These are phyloP conservation scores for Python bivittatus DNA, from an alignment of 2,113 vertebrate genomes.

Conservation along the genomic window DNA sequence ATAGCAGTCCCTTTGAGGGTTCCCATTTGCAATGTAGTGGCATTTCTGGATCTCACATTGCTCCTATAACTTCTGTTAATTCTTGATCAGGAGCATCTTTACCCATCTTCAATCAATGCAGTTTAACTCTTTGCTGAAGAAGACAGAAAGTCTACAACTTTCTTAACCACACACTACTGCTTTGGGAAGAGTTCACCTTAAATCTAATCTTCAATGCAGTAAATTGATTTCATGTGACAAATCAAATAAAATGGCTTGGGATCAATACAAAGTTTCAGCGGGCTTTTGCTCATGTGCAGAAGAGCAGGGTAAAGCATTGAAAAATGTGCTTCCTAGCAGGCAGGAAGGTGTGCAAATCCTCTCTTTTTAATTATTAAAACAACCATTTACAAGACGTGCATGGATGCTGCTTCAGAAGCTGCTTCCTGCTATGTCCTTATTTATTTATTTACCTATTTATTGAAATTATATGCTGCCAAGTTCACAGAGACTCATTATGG, in stretches of 20 bases:
- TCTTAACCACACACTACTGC: neutral
- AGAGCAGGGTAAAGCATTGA: neutral
- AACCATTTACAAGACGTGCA: neutral
- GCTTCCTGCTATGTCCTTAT: neutral
- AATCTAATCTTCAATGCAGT: neutral
- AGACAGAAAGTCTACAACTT: neutral
- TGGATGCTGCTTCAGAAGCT: neutral
- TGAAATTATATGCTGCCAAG: neutral
- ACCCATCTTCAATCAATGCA: neutral
- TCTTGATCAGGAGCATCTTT: neutral
- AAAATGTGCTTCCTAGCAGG: neutral
- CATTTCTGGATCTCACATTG: neutral
- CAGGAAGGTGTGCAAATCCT: neutral
- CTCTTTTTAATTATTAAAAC: neutral
- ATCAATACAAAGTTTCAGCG: neutral
- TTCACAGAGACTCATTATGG: neutral
- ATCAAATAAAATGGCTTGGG: neutral
- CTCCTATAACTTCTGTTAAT: neutral
- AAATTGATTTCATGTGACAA: neutral
- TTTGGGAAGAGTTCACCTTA: neutral
- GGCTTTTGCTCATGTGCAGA: neutral
- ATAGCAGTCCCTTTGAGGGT: neutral
- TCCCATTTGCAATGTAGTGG: neutral
- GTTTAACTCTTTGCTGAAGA: neutral
- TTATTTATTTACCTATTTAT: neutral